Base-by-base conservation (phyloP, 2,888 invertebrate species). In the Adelphocoris suturalis region DNA sequence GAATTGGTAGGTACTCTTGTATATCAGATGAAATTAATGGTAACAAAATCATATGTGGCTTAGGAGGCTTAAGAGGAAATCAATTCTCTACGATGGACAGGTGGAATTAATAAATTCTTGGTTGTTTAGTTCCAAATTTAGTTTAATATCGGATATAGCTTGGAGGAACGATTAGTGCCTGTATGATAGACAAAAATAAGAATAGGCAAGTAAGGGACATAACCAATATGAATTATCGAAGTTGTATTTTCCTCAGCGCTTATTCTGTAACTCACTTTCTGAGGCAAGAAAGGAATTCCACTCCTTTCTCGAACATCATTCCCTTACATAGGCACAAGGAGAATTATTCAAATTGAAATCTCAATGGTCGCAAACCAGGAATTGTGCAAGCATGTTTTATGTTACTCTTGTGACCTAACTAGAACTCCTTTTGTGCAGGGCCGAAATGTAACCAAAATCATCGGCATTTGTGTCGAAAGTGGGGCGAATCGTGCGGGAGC, bases 401-500 rank as follows among this genome's bases (percentile, higher is more conserved):
- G 52, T 14, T 3, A 16, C 52, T 11, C 5, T 13, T 1, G 16
- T 14, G 16, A 61, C n/a, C n/a, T n/a, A n/a, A n/a, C 61, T 3
- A 19, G n/a, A 9, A 61, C 61, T 16, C 61, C 61, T 61, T n/a
- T n/a, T 19, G 61, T 61, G 61, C 11, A 9, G 61, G 9, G 61
- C 61, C n/a, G 19, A n/a, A 61, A 61, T 16, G n/a, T 61, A 61
- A 61, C 61, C 16, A 61, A 61, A 61, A 61, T 61, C 61, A n/a
- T 61, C n/a, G 27, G 14, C 78, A 46, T 78, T 46, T 78, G 37
- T 78, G 37, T 28, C 27, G 78, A 61, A 78, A 78, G 78, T 78
- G 28, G 78, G 78, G 14, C 78, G 78, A 78, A 28, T 78, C 78
- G 78, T 78, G 78, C 78, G n/a, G n/a, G 46, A 78, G 78, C 46